phyloP scores from a whole-genome alignment of 2,113 vertebrate genomes.

The Hystrix brachyura region DNA sequence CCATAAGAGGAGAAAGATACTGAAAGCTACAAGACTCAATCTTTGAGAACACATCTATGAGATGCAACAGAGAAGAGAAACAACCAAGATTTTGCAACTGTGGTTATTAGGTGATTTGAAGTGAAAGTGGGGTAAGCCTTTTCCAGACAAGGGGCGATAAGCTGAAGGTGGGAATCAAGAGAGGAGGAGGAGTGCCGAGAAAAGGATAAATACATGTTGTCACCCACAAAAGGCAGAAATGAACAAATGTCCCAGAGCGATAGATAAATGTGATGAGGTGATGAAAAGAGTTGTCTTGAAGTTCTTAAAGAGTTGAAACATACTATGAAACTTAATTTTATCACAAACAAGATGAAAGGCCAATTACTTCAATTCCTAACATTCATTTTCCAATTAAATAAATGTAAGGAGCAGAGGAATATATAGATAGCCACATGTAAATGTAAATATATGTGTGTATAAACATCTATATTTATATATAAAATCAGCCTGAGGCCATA shows the following conservation, averaged over 20 bases:
- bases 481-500: neutral
- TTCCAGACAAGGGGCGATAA: slow-evolving; percentile 9
- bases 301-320: neutral
- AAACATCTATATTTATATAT: neutral
- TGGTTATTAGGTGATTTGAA: neutral
- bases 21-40: neutral
- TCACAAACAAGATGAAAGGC: neutral
- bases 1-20: neutral
- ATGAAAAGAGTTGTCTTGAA: neutral
- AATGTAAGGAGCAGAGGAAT: neutral
- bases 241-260: neutral
- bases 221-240: neutral
- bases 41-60: neutral
- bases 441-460: neutral
- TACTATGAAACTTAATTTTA: neutral
- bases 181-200: neutral
- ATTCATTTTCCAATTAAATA: slow-evolving; percentile 25
- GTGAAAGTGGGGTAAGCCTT: neutral
- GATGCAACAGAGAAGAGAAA: neutral
- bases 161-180: neutral
- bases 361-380: neutral
- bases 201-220: neutral
- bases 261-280: neutral
- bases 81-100: neutral
- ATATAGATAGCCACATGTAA: neutral